These are phyloP conservation scores for Diceros bicornis DNA, from an alignment of 2,797 vertebrate species.

Conservation along the genomic window DNA sequence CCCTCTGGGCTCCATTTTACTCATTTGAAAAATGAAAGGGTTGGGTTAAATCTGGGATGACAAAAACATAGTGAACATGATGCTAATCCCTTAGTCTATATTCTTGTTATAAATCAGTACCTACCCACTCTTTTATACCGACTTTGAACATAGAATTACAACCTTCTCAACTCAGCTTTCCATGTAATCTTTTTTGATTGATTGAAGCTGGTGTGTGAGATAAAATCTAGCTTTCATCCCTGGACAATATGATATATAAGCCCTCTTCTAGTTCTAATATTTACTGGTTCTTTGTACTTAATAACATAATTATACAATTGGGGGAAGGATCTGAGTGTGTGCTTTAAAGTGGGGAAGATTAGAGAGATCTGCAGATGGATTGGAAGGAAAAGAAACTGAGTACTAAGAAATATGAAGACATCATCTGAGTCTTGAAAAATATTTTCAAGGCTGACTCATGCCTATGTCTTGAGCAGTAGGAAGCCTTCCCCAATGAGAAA, in stretches of 20 bases:
- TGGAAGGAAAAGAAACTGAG: neutral
- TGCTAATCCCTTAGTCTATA: neutral
- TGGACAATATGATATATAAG: neutral
- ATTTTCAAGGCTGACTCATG: conserved; percentile 69
- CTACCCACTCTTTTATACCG: neutral
- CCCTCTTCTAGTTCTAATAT: neutral
- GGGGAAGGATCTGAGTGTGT: neutral
- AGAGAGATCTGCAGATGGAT: neutral
- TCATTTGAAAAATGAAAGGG: conserved; percentile 42
- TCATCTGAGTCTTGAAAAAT: conserved; percentile 36
- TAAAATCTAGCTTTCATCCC: conserved; percentile 37
- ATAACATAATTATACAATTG: neutral
- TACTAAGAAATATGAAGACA: conserved; percentile 15
- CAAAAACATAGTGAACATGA: neutral
- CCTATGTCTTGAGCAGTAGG: conserved; percentile 50
- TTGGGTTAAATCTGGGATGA: conserved; percentile 5
- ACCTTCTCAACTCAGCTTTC: conserved; percentile 12
- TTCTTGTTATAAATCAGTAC: conserved; percentile 32
- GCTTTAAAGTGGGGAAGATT: neutral
- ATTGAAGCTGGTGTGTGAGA: neutral
- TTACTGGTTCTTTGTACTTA: neutral
- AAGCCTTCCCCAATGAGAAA: conserved; percentile 61
- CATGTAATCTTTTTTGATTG: conserved; percentile 61
- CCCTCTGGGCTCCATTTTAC: neutral
- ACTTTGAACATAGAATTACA: conserved; percentile 53